phyloP scores from a whole-genome alignment of 2,888 invertebrate genomes.

The Chorisops tibialis region DNA sequence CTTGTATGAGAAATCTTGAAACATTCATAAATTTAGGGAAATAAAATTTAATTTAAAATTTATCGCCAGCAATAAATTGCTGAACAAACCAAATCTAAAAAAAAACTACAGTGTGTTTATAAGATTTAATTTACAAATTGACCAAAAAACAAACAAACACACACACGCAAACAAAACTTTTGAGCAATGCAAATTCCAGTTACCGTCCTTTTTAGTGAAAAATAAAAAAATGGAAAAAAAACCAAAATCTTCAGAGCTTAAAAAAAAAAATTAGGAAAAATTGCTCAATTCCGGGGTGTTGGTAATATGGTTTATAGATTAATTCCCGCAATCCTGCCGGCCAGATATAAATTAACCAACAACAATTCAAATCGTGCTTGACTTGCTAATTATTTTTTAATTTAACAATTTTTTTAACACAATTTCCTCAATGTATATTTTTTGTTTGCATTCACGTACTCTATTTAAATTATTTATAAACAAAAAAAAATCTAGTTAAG shows the following conservation, averaged over 20 bases:
- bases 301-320: conserved; percentile 21
- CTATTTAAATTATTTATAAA: conserved; percentile 5
- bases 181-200: conserved; percentile 27
- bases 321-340: too few relatives aligned
- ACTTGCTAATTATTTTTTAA: conserved; percentile 18
- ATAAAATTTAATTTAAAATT: too few relatives aligned
- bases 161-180: conserved; percentile 2
- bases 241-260: conserved; percentile 23
- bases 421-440: conserved; percentile 14
- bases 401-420: not conserved
- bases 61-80: too few relatives aligned
- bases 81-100: too few relatives aligned
- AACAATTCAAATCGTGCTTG: conserved; percentile 14
- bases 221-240: conserved; percentile 10
- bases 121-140: not conserved
- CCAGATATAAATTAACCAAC: not conserved
- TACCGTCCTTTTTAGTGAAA: conserved; percentile 23
- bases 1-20: too few relatives aligned
- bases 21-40: too few relatives aligned
- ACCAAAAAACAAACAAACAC: not conserved
- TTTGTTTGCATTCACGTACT: conserved; percentile 15
- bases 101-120: not conserved
- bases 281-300: conserved; percentile 25
- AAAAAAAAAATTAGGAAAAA: conserved; percentile 12
- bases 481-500: not conserved